Conservation (phyloP, 2,113 vertebrate species). For the Gnathonemus longibarbis region DNA sequence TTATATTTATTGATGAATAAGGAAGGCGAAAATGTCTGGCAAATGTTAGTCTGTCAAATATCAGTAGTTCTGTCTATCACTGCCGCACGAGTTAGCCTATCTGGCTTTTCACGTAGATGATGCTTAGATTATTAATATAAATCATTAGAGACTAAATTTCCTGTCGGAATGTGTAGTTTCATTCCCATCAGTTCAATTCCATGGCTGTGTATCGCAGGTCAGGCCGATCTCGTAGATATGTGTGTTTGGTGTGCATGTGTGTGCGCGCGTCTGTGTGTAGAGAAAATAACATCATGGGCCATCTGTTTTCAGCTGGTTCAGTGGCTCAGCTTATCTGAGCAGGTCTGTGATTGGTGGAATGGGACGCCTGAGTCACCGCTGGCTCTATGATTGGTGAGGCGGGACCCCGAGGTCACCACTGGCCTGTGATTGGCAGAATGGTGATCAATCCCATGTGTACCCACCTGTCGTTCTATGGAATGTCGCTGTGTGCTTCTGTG, state of each 20-base stretch:
- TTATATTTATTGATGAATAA: not conserved
- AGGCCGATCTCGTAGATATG: not conserved
- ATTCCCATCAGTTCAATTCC: not conserved
- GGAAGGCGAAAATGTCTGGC: not conserved
- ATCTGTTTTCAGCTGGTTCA: constrained; percentile 63
- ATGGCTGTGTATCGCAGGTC: constrained; percentile 6
- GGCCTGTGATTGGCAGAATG: not conserved
- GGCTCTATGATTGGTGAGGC: not conserved
- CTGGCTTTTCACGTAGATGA: not conserved
- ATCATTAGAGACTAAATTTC: constrained; percentile 6
- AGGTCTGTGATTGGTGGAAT: constrained; percentile 41
- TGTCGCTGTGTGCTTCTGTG: constrained; percentile 54
- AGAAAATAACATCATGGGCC: constrained; percentile 46
- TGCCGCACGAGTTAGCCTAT: not conserved
- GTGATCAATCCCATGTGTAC: constrained; percentile 31
- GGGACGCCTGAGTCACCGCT: constrained; percentile 22
- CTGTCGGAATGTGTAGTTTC: not conserved
- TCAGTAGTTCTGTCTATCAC: not conserved
- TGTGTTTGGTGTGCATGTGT: constrained; percentile 49
- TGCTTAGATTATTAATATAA: not conserved
- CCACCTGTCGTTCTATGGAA: constrained; percentile 49
- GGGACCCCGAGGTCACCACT: not conserved
- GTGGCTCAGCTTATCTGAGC: constrained; percentile 53
- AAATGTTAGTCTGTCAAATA: not conserved
- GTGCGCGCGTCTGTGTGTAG: constrained; percentile 50